Evolutionary conservation across 2,797 vertebrate species (phyloP), one percentile per base, ranked within the genome.

Genomic region (Remorina albescens): DNA sequence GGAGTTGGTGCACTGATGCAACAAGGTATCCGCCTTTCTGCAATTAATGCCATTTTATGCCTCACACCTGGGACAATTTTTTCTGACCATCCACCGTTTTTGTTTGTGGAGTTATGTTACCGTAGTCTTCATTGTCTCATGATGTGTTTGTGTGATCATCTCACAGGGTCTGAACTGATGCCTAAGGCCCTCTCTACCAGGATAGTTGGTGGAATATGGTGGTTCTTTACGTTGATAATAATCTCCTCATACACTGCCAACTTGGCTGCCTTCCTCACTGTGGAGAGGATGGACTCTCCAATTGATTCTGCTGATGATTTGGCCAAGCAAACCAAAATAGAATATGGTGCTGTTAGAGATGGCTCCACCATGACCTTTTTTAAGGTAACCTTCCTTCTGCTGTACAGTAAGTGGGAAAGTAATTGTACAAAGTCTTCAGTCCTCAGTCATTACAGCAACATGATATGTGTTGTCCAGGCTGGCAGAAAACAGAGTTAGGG

Each of bases 361-460:
- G 98, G 98, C 69, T 99, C 98, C 46, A 99, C 98, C 18, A 98
- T 99, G 97, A 98, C 97, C 51, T 99, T 99, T 92, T 99, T 99
- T 91, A 98, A 99, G 97, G 98, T 98, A 93, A 93, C 88, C 1
- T 8, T 34, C 13, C 60, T 57, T 51, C 16, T 44, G 5, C 44
- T 50, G 26, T 23, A 32, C 36, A n/a, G n/a, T 21, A 37, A 64
- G 53, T 28, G 2, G 25, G 4, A 53, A 58, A 39, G 19, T 60
- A 19, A 39, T 15, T 25, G 18, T 12, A 10, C 13, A 74, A n/a
- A n/a, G 56, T 16, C 23, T 55, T 16, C 75, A 69, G 36, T 66
- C 19, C 44, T 76, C 41, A 60, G 50, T 47, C 56, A 67, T 64
- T 37, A 58, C 30, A 61, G 56, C 23, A 23, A 62, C 30, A 18